Evolutionary conservation across 2,888 invertebrate species (phyloP).

Genomic region (Eupsilia transversa): DNA sequence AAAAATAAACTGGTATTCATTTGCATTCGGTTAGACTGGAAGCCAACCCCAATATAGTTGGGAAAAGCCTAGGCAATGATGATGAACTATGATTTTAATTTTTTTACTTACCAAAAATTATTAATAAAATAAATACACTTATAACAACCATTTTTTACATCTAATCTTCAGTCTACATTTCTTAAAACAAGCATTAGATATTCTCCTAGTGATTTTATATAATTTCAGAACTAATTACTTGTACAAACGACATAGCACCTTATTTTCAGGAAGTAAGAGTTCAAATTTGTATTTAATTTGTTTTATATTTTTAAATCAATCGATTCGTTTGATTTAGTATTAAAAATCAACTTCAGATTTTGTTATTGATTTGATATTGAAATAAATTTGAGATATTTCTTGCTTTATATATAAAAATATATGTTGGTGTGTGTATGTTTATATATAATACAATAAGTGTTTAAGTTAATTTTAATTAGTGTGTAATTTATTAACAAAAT

Average conservation of each 20-base stretch:
- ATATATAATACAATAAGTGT: slow-evolving; percentile 3
- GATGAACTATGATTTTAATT: neutral
- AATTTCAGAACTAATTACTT: neutral
- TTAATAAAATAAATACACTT: slow-evolving; percentile 33
- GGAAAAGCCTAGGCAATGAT: neutral
- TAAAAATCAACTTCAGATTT: slow-evolving; percentile 37
- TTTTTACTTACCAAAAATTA: slow-evolving; percentile 51
- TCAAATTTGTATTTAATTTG: neutral
- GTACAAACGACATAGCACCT: neutral
- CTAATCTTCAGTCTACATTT: neutral
- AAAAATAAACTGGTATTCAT: too few relatives aligned
- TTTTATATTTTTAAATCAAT: slow-evolving; percentile 6
- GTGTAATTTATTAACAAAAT: slow-evolving; percentile 1
- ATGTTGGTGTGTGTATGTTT: slow-evolving; percentile 8
- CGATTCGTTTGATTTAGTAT: slow-evolving; percentile 47
- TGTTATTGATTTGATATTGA: slow-evolving; percentile 25
- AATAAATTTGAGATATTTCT: slow-evolving; percentile 7
- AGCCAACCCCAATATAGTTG: neutral
- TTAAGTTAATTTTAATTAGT: neutral
- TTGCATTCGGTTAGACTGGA: neutral
- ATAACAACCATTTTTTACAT: slow-evolving; percentile 37
- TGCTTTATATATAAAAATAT: slow-evolving; percentile 4
- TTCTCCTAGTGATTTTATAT: slow-evolving; percentile 43
- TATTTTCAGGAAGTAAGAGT: accelerated
- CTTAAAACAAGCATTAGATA: slow-evolving; percentile 11